Evolutionary conservation across 1,140 invertebrate species (phyloP), one percentile per base, ranked within the genome.

Genomic region (Penaeus indicus): DNA sequence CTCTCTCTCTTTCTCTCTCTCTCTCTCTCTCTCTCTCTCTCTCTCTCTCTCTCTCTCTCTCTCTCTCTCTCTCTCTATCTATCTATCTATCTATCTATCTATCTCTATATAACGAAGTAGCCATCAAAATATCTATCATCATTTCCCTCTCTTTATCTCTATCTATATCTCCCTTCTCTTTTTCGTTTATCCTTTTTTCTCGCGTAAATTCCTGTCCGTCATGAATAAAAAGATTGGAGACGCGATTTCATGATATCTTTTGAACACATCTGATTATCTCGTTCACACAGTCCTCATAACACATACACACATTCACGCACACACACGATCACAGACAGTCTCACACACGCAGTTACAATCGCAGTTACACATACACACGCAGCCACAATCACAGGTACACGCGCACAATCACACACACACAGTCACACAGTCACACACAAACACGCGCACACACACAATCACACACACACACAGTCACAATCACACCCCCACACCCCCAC

Each of bases 121-220:
- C 19, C 4, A 64, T n/a, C n/a, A n/a, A n/a, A n/a, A n/a, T n/a
- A n/a, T n/a, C n/a, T n/a, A n/a, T n/a, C n/a, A n/a, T n/a, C n/a
- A n/a, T n/a, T n/a, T n/a, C n/a, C n/a, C n/a, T n/a, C n/a, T n/a
- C 63, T 64, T n/a, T 64, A 19, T 64, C 63, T 64, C 63, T 64
- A n/a, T 80, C 78, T 80, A 32, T 80, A 32, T 80, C 78, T 80
- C 78, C 47, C 47, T 80, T 47, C 60, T 47, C 60, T 47, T 80
- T 47, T 54, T 47, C 60, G n/a, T 54, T n/a, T 64, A 16, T 64
- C 78, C 47, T 47, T 54, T 21, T 21, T n/a, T 38, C 32, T 47
- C 27, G 18, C 78, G 60, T 42, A 32, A 42, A 8, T 47, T 38
- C 78, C 21, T n/a, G n/a, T n/a, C n/a, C n/a, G n/a, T n/a, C n/a